Base-by-base conservation (phyloP, 2,888 invertebrate genomes). In the Perithous albicinctus region DNA sequence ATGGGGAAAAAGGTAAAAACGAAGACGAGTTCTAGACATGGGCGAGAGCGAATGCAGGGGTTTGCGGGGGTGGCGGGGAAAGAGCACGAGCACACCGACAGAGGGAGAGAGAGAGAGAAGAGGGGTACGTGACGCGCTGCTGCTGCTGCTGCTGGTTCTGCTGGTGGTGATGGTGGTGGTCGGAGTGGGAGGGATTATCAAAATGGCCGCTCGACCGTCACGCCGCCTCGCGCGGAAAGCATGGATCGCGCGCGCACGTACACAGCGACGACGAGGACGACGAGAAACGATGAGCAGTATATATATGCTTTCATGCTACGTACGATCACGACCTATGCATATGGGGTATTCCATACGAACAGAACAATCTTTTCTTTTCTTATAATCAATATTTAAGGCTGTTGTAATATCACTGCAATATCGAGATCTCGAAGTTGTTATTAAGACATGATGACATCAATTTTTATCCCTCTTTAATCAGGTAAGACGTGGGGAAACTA, bases 121-220 rank as follows among this genome's bases (percentile, higher is more conserved):
- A 79, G 85, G 84, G 78, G 78, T 67, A 83, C 80, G 84, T 83
- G 85, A 78, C 85, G 84, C 82, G 84, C 84, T 41, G 84, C 78
- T 51, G 15, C n/a, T n/a, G n/a, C n/a, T n/a, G n/a, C n/a, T n/a
- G n/a, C n/a, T n/a, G n/a, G n/a, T n/a, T n/a, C n/a, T n/a, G n/a
- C n/a, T n/a, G n/a, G n/a, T n/a, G n/a, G n/a, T n/a, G n/a, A n/a
- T n/a, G n/a, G n/a, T n/a, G n/a, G n/a, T n/a, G n/a, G n/a, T 54
- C 51, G 76, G 84, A 88, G 91, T 90, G 89, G 91, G 91, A 89
- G 91, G 89, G 90, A 90, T 91, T 89, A 91, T 91, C 91, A 91
- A 91, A 91, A 91, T 91, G 91, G 91, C 91, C 90, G 91, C 90
- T 88, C 90, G 86, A 86, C 87, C 91, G 90, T 89, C 89, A 88